A percentile compares a stretch with the other conserved stretches of the same genome.
phyloP scores from a whole-genome alignment of 2,113 vertebrate species.

The Machaerirhynchus nigripectus region DNA sequence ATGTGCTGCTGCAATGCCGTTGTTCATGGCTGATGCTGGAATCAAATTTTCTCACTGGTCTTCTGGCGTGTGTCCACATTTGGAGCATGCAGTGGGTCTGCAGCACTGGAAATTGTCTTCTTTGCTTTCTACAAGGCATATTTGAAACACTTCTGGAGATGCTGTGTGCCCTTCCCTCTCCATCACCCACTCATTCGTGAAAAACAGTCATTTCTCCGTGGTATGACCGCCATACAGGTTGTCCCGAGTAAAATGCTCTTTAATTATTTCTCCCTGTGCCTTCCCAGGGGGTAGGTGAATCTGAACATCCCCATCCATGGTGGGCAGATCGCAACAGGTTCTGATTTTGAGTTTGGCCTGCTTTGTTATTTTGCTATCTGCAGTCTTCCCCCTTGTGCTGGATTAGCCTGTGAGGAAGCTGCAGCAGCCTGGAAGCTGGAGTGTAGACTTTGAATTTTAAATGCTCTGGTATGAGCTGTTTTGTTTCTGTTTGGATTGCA shows the following conservation, averaged over 20 bases:
- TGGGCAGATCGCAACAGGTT: background rate
- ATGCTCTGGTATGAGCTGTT: background rate
- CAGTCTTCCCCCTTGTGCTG: background rate
- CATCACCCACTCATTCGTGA: background rate
- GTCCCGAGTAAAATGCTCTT: background rate
- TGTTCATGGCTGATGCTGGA: background rate
- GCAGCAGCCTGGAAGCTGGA: background rate
- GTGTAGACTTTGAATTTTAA: background rate
- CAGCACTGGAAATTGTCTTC: background rate
- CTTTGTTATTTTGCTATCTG: background rate
- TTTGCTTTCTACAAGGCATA: background rate
- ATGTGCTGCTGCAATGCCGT: background rate
- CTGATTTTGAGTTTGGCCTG: background rate
- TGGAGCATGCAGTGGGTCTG: background rate
- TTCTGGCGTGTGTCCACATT: rapidly evolving
- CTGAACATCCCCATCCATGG: background rate
- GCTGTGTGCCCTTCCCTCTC: background rate
- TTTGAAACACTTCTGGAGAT: background rate
- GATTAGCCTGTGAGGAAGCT: background rate
- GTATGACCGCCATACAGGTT: background rate
- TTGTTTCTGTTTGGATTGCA: slow-evolving; percentile 20
- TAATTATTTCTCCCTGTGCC: background rate
- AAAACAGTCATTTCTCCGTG: background rate
- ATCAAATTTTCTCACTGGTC: background rate
- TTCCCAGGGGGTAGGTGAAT: background rate